Evolutionary conservation across 1,140 invertebrate species (phyloP), one percentile per base, ranked within the genome.

Genomic region (Brachionus sp.): DNA sequence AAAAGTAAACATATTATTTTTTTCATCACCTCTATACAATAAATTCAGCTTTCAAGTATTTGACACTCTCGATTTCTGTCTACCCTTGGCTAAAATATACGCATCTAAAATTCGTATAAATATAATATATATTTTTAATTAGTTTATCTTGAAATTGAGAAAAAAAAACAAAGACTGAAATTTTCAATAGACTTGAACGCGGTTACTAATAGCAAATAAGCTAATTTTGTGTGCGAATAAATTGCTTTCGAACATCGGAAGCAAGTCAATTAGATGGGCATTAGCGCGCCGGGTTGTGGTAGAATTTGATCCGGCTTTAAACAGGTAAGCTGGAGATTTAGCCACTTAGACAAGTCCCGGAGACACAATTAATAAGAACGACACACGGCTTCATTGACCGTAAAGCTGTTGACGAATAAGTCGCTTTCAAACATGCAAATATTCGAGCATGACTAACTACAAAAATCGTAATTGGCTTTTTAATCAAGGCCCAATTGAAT

Each of bases 371-470:
- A 75, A 75, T 46, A 75, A 75, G 29, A 75, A 46, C 39, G 42
- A 75, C 70, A 75, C 70, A 75, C 70, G 70, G 70, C 44, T 44
- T 75, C 70, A 75, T 46, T 75, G 70, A 75, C 70, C 70, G 70
- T 75, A 75, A 75, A 75, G 68, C 33, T 37, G 33, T 66, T 66
- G 16, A 19, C 50, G 50, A 57, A 57, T 57, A 57, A 57, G 50
- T 57, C 50, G 19, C 3, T 57, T 23, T 57, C 50, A 57, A 57
- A 57, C 50, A 57, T 57, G 29, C 7, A 23, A 37, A 39, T 37
- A n/a, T 70, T 70, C n/a, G 37, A 70, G 66, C 66, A 39, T 70
- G 35, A 70, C 66, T 39, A 70, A 70, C 37, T 70, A 1, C 16
- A 39, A 16, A 70, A 70, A 70, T 19, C 33, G 4, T 70, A 7